Evolutionary conservation across 2,113 vertebrate species (phyloP).

Genomic region (Glaucomys volans): DNA sequence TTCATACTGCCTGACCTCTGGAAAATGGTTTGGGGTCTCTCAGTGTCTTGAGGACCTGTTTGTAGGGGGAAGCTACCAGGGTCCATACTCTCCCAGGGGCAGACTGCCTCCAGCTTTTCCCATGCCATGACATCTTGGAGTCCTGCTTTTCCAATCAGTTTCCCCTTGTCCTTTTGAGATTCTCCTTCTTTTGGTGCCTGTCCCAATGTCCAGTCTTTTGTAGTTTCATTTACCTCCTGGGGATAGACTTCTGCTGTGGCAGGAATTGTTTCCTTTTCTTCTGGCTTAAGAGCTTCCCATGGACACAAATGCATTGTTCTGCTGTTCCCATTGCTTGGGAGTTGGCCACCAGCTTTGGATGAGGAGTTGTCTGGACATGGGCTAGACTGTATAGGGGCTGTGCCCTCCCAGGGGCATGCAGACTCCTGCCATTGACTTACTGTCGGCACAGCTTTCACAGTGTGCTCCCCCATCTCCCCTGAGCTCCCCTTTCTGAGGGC

Average conservation of each 20-base stretch:
- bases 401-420: neutral
- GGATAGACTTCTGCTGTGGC: conserved; percentile 79
- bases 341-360: neutral
- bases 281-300: conserved; percentile 51
- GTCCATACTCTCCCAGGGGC: conserved; percentile 62
- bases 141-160: neutral
- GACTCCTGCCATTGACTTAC: neutral
- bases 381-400: neutral
- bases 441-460: neutral
- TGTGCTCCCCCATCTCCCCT: neutral
- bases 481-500: neutral
- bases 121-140: neutral
- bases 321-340: neutral
- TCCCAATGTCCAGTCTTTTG: neutral
- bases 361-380: neutral
- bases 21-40: accelerated
- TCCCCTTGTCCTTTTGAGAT: conserved; percentile 28
- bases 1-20: neutral
- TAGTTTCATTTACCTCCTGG: conserved; percentile 67
- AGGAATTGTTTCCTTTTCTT: neutral
- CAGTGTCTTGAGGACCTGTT: conserved; percentile 12
- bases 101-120: conserved; percentile 62
- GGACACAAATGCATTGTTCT: conserved; percentile 40
- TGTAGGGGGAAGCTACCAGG: accelerated
- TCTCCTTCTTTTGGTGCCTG: neutral